These are phyloP conservation scores for Rostratula benghalensis DNA, from an alignment of 2,113 vertebrate species.

Conservation along the genomic window DNA sequence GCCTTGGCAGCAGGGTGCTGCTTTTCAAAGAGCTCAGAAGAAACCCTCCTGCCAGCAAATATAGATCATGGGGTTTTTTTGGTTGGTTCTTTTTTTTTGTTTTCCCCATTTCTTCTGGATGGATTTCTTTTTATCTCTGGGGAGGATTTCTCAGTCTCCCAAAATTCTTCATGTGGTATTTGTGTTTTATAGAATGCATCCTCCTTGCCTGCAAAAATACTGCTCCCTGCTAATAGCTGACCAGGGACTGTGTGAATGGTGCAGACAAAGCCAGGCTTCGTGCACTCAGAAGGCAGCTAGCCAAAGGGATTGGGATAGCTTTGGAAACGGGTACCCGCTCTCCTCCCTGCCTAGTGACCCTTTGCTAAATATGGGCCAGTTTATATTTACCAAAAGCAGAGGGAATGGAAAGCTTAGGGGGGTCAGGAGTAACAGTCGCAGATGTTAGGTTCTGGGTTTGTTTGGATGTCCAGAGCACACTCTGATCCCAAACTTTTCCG, in stretches of 20 bases:
- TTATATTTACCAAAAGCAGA: background rate
- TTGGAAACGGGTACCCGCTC: background rate
- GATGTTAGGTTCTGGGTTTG: background rate
- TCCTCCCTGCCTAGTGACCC: background rate
- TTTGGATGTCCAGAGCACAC: background rate
- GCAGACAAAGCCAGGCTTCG: background rate
- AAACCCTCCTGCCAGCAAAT: conserved; percentile 5
- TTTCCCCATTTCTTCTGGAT: background rate
- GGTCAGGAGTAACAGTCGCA: background rate
- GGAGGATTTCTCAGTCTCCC: background rate
- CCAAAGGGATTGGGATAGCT: background rate
- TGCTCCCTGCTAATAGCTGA: background rate
- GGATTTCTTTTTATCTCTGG: background rate
- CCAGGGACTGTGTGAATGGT: background rate
- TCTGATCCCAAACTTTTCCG: background rate
- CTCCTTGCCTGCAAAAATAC: background rate
- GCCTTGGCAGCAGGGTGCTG: background rate
- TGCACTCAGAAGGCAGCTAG: background rate
- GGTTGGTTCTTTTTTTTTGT: background rate
- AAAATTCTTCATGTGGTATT: background rate
- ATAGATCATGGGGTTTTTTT: background rate
- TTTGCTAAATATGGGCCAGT: background rate
- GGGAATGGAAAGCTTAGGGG: background rate
- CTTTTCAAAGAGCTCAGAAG: background rate
- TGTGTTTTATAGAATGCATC: background rate